A percentile compares a stretch with the other conserved stretches of the same genome.
Conservation (phyloP, 2,888 invertebrate genomes). For the Lissocephala sabroskyi region DNA sequence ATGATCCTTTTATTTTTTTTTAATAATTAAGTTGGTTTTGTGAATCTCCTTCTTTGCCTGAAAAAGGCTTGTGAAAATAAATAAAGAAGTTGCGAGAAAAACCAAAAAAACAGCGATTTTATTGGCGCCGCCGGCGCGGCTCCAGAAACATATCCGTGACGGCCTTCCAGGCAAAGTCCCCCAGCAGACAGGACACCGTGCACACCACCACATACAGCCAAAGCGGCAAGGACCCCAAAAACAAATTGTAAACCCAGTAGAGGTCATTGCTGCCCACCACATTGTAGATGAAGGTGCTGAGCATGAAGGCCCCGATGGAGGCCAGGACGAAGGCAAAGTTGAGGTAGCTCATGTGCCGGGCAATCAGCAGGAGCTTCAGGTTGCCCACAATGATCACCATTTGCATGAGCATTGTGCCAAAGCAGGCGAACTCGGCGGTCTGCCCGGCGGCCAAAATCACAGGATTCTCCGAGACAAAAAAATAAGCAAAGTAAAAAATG, state of each 20-base stretch:
- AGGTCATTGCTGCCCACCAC: constrained; percentile 73
- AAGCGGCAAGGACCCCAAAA: constrained; percentile 75
- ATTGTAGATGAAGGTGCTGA: constrained; percentile 75
- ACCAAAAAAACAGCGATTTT: too few relatives aligned
- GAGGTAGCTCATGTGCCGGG: constrained; percentile 75
- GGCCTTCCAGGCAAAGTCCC: constrained; percentile 72
- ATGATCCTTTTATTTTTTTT: too few relatives aligned
- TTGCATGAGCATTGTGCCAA: constrained; percentile 76
- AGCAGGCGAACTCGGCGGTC: constrained; percentile 74
- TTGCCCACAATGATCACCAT: constrained; percentile 75
- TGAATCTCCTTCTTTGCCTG: too few relatives aligned
- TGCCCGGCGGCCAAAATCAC: constrained; percentile 73
- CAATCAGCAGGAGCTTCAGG: constrained; percentile 76
- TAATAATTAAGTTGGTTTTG: too few relatives aligned
- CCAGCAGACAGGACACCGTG: constrained; percentile 74
- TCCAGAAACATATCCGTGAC: constrained; percentile 42
- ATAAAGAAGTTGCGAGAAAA: too few relatives aligned
- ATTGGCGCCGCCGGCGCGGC: neutral
- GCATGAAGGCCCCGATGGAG: constrained; percentile 75
- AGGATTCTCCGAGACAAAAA: constrained; percentile 70
- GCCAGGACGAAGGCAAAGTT: constrained; percentile 73
- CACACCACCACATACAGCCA: constrained; percentile 75
- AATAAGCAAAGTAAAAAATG: constrained; percentile 75
- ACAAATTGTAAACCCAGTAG: constrained; percentile 75
- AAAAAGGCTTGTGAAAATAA: too few relatives aligned